phyloP scores from a whole-genome alignment of 2,113 vertebrate genomes.

The Xenopus tropicalis region DNA sequence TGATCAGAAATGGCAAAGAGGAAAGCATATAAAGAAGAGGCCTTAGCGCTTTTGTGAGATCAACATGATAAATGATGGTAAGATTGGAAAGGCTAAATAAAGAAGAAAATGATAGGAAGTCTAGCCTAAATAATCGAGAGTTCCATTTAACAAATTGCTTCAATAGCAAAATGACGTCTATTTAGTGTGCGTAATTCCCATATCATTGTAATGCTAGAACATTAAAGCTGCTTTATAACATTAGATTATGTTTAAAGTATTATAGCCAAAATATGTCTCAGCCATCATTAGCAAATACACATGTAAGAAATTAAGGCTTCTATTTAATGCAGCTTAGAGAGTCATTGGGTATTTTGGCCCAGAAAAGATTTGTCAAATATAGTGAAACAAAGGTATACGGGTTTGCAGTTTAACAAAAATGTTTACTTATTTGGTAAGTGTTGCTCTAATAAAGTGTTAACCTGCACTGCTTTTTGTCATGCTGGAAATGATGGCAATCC shows the following conservation, averaged over 20 bases:
- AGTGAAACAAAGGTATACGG: neutral
- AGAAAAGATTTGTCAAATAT: neutral
- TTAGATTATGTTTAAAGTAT: neutral
- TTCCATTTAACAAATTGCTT: constrained; percentile 1
- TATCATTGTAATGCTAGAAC: neutral
- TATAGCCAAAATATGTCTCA: neutral
- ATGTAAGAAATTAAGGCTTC: neutral
- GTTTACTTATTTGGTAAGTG: neutral
- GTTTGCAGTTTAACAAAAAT: neutral
- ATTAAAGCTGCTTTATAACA: neutral
- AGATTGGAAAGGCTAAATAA: constrained; percentile 47
- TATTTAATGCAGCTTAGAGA: neutral
- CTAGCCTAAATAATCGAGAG: neutral
- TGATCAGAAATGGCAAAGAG: constrained; percentile 86
- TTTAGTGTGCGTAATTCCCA: neutral
- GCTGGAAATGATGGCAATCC: no score
- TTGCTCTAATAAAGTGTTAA: neutral
- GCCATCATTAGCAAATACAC: neutral
- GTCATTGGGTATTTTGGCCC: neutral
- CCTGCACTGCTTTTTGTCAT: no score
- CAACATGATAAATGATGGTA: constrained; percentile 47
- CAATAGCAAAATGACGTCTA: neutral
- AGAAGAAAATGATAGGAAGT: neutral
- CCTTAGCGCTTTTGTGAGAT: constrained; percentile 46
- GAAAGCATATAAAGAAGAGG: constrained; percentile 69